These are phyloP conservation scores for Melanerpes aurifrons DNA, from an alignment of 2,113 vertebrate genomes.

Conservation along the genomic window DNA sequence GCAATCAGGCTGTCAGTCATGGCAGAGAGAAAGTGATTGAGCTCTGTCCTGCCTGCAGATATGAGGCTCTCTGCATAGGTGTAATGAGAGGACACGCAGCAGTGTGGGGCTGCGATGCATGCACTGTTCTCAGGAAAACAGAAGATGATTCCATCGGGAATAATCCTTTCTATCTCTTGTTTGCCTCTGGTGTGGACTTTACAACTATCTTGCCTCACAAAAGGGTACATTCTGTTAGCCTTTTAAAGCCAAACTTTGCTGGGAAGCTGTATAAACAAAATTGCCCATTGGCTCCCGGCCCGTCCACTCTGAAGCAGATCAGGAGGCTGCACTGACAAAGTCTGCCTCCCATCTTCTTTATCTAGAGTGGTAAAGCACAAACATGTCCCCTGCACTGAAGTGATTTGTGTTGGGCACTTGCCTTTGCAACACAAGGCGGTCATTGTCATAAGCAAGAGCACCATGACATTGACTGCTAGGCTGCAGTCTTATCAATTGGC, in stretches of 20 bases:
- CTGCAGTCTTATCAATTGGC: neutral
- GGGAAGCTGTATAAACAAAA: neutral
- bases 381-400: neutral
- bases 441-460: neutral
- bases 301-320: neutral
- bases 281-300: neutral
- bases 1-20: conserved; percentile 52
- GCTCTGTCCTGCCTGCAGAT: conserved; percentile 36
- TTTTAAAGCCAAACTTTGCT: neutral
- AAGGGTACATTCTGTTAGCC: neutral
- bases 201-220: neutral
- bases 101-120: neutral
- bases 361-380: neutral
- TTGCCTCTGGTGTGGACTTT: neutral
- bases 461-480: neutral
- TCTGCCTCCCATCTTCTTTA: neutral
- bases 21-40: conserved; percentile 43
- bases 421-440: neutral
- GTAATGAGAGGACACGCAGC: neutral
- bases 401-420: neutral
- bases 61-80: neutral
- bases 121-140: neutral
- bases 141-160: neutral
- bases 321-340: accelerated
- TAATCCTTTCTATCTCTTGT: neutral